Percentiles rank a stretch among this genome's conserved stretches.
Conservation (phyloP, 2,888 invertebrate genomes). For the Dicycla oo region DNA sequence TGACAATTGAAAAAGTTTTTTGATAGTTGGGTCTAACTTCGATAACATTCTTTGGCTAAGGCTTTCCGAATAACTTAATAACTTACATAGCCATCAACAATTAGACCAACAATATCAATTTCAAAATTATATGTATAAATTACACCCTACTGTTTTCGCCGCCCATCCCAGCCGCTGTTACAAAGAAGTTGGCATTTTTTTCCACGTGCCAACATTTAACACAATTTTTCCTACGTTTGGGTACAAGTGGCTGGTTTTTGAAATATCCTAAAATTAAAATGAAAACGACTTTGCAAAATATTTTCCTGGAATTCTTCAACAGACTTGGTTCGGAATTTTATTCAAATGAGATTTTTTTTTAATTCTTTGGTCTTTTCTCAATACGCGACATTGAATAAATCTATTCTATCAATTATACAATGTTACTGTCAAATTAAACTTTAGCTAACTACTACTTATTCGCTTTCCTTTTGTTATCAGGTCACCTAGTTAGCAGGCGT, state of each 20-base stretch:
- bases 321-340: conserved; percentile 26
- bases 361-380: conserved; percentile 26
- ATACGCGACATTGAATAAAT: conserved; percentile 9
- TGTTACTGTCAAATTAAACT: not conserved
- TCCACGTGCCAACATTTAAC: not conserved
- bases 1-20: not conserved
- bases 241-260: conserved; percentile 9
- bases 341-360: conserved; percentile 40
- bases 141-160: not conserved
- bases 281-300: conserved; percentile 13
- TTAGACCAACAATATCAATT: not conserved
- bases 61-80: too few species aligned
- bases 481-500: not conserved
- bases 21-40: not conserved
- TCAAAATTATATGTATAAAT: not conserved
- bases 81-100: not conserved
- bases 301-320: conserved; percentile 22
- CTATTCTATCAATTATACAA: not conserved
- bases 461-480: not conserved
- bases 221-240: not conserved
- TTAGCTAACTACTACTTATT: not conserved
- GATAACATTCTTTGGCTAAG: not conserved
- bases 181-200: not conserved
- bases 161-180: too few species aligned
- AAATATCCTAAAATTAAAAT: conserved; percentile 37